phyloP scores from a whole-genome alignment of 2,888 invertebrate species.

The Lottia scabra region DNA sequence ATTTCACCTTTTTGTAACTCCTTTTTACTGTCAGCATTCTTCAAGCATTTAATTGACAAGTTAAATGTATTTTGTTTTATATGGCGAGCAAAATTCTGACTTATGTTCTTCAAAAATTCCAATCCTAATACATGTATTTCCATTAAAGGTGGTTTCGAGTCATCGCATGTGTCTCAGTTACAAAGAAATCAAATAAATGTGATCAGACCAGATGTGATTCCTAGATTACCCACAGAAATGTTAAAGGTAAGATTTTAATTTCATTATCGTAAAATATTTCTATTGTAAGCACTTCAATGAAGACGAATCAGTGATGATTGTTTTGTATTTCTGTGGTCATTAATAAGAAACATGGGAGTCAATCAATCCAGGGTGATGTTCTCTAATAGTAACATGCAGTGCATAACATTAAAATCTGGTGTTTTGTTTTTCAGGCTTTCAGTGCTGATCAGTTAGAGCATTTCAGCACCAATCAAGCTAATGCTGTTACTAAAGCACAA shows the following conservation, averaged over 20 bases:
- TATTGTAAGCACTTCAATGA: too few relatives aligned
- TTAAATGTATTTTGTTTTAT: too few relatives aligned
- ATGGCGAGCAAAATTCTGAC: too few relatives aligned
- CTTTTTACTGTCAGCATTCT: too few relatives aligned
- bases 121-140: neutral
- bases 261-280: too few relatives aligned
- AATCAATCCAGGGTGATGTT: too few relatives aligned
- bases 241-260: neutral
- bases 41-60: too few relatives aligned
- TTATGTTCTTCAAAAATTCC: neutral
- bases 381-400: too few relatives aligned
- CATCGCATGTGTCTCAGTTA: conserved; percentile 27
- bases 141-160: conserved; percentile 24
- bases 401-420: neutral
- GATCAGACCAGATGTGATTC: conserved; percentile 28
- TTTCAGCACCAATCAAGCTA: conserved; percentile 35
- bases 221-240: conserved; percentile 16
- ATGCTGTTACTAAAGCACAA: conserved; percentile 28
- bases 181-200: conserved; percentile 28
- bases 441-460: conserved; percentile 19
- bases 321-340: too few relatives aligned
- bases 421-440: conserved; percentile 22
- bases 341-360: too few relatives aligned
- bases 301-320: too few relatives aligned
- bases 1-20: neutral